Evolutionary conservation across 1,140 invertebrate genomes (phyloP).

Genomic region (Bombus waltoni): DNA sequence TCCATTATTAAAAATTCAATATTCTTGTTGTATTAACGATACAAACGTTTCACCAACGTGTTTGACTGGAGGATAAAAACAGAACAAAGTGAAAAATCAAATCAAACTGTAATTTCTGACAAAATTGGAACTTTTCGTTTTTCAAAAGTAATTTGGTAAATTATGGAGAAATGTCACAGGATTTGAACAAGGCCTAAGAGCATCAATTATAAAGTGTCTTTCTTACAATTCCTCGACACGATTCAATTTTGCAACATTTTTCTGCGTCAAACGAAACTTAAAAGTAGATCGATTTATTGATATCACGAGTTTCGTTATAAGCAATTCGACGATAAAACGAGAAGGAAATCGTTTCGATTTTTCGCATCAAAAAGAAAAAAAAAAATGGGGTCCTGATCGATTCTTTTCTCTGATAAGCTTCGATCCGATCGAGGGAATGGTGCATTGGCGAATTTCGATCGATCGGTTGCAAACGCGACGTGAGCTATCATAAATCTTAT

Average conservation of each 20-base stretch:
- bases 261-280: not conserved
- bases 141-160: not conserved
- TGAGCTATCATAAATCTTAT: constrained; percentile 23
- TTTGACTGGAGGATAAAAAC: too few relatives aligned
- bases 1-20: too few relatives aligned
- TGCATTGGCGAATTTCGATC: constrained; percentile 11
- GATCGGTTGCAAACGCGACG: constrained; percentile 17
- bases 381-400: not conserved
- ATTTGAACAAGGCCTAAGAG: not conserved
- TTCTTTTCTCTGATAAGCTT: not conserved
- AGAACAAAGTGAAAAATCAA: not conserved
- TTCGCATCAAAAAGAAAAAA: not conserved
- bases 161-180: not conserved
- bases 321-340: too few relatives aligned
- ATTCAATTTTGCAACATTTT: not conserved
- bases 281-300: not conserved
- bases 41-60: too few relatives aligned
- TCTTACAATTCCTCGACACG: not conserved
- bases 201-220: not conserved
- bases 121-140: not conserved
- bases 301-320: not conserved
- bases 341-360: not conserved
- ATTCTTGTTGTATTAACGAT: too few relatives aligned
- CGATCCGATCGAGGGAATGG: not conserved
- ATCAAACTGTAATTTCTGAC: not conserved